A percentile compares a stretch with the other conserved stretches of the same genome.
Conservation (phyloP, 2,113 vertebrate species). For the Myotis yumanensis region DNA sequence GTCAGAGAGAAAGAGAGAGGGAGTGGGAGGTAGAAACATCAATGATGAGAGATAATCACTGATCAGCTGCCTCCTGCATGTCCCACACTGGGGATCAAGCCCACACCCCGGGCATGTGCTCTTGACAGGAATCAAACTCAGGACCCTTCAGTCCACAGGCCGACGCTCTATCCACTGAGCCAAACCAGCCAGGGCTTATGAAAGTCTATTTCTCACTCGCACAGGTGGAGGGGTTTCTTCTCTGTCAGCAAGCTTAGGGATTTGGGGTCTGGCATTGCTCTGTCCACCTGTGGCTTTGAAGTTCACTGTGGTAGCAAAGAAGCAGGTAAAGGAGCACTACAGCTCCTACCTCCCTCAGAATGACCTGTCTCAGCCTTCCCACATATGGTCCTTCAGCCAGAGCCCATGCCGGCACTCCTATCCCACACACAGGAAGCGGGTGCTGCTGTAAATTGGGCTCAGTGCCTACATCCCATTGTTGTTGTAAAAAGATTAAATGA, state of each 20-base stretch:
- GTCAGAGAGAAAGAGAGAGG: too few species aligned
- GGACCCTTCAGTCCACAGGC: too few species aligned
- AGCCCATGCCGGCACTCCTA: background rate
- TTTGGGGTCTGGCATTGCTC: background rate
- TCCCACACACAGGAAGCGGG: background rate
- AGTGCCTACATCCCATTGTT: background rate
- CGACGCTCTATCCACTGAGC: too few species aligned
- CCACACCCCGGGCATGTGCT: too few species aligned
- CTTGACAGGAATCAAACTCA: too few species aligned
- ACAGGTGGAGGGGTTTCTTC: background rate
- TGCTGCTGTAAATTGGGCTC: background rate
- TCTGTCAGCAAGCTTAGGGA: background rate
- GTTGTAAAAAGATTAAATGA: background rate
- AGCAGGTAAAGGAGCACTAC: background rate
- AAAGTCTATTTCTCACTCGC: background rate
- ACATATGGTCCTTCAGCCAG: background rate
- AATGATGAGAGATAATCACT: too few species aligned
- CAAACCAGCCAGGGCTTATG: background rate
- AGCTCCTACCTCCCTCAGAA: rapidly evolving
- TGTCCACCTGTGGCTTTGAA: background rate
- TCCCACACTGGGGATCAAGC: too few species aligned
- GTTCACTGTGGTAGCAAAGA: background rate
- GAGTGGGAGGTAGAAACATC: too few species aligned
- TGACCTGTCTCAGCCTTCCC: rapidly evolving
- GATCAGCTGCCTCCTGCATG: too few species aligned